Base-by-base conservation (phyloP, 2,113 vertebrate genomes). In the Lynx canadensis region DNA sequence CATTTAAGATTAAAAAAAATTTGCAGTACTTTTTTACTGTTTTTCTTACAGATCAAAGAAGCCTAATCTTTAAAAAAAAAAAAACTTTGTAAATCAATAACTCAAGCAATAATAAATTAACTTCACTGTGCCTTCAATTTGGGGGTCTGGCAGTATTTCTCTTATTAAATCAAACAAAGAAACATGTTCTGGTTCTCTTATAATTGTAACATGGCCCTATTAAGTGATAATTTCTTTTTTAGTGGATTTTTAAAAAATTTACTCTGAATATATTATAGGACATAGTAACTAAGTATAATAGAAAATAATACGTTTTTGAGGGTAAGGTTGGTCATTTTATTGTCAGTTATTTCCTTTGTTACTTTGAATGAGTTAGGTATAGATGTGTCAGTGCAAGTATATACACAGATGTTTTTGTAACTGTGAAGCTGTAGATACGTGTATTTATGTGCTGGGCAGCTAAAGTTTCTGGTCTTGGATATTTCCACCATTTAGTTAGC, bases 1-100 rank as follows among this genome's bases (percentile, higher is more conserved):
- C 31, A 92, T 79, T 87, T 91, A 87, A 60, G n/a, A 69, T 74
- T 6, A 68, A 74, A 63, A 95, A 66, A 92, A 69, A 78, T 81
- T 66, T 73, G 18, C 41, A 81, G 31, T 86, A 7, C 45, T 48
- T 89, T 92, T 92, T 84, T 18, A 95, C 23, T 52, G 21, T 78
- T 96, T 90, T 94, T 95, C 14, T 95, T 85, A 41, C 1, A 65
- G 55, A 52, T 96, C 16, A 89, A 25, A 88, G 74, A 93, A 87
- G n/a, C 6, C 52, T 95, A 9, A 79, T 52, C 10, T 71, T 65
- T 18, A 16, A 45, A 65, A 63, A 21, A 21, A 45, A 41, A 41
- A 36, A 29, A 9, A 65, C 0, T 65, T 93, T 89, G 86, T 81
- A 95, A 95, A 60, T 16, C 13, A 41, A 25, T 81, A 88, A 69